These are phyloP conservation scores for Sogatella furcifera DNA, from an alignment of 1,140 invertebrate genomes.

Conservation along the genomic window DNA sequence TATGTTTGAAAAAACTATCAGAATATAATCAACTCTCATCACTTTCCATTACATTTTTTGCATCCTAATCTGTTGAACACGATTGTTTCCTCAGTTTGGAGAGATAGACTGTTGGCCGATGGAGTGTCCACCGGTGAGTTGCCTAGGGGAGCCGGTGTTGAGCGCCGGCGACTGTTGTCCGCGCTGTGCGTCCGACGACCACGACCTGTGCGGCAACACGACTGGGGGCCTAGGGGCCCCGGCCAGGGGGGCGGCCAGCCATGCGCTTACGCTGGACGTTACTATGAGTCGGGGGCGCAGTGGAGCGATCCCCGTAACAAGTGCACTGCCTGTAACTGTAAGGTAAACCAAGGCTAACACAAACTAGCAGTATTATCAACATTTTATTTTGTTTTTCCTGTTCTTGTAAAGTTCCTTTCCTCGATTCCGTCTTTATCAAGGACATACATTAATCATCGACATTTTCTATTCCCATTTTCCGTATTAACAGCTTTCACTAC, in stretches of 20 bases:
- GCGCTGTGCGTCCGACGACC: constrained; percentile 53
- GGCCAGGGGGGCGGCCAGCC: constrained; percentile 30
- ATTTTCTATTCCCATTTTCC: no score
- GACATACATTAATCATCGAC: no score
- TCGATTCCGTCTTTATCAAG: no score
- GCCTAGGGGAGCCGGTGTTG: constrained; percentile 48
- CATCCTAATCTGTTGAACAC: no score
- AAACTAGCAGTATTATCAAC: no score
- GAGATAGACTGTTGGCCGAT: constrained; percentile 83
- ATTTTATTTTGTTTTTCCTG: no score
- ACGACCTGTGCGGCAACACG: constrained; percentile 26
- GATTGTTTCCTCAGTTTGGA: constrained; percentile 53
- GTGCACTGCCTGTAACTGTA: constrained; percentile 65
- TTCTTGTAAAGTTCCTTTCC: no score
- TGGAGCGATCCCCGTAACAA: constrained; percentile 50
- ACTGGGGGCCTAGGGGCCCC: constrained; percentile 4
- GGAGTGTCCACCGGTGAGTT: constrained; percentile 63
- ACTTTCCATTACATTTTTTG: no score
- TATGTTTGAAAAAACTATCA: no score
- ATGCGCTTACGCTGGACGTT: constrained; percentile 44
- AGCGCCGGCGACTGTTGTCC: constrained; percentile 55
- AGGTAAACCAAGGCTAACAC: constrained; percentile 41
- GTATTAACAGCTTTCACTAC: no score
- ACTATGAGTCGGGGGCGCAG: constrained; percentile 47
- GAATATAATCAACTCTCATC: no score